Evolutionary conservation across 2,888 invertebrate genomes (phyloP).

Genomic region (Bombyx huttoni): DNA sequence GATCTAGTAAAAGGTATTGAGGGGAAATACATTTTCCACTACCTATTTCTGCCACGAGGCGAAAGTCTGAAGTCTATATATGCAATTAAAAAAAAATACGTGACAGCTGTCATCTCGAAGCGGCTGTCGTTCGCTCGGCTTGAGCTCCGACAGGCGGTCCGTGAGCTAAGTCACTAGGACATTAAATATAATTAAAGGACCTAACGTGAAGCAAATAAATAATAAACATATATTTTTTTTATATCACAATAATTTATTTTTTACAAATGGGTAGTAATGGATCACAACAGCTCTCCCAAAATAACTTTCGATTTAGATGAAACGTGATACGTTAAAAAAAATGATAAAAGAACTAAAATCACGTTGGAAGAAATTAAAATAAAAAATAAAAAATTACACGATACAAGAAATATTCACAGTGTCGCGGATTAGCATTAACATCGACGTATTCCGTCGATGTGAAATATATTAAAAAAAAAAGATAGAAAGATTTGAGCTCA

Average conservation of each 20-base stretch:
- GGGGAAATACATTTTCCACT: too few relatives aligned
- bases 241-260: conserved; percentile 74
- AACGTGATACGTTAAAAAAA: conserved; percentile 34
- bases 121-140: too few relatives aligned
- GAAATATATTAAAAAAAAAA: conserved; percentile 21
- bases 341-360: conserved; percentile 23
- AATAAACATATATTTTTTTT: conserved; percentile 26
- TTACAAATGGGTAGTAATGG: conserved; percentile 64
- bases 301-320: conserved; percentile 47
- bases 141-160: too few relatives aligned
- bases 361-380: conserved; percentile 14
- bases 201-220: neutral
- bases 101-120: too few relatives aligned
- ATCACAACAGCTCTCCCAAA: conserved; percentile 64
- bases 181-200: too few relatives aligned
- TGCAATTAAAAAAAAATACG: too few relatives aligned
- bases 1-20: too few relatives aligned
- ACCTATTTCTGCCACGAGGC: too few relatives aligned
- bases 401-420: conserved; percentile 1
- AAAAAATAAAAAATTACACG: neutral
- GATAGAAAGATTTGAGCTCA: conserved; percentile 55
- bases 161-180: too few relatives aligned
- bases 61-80: too few relatives aligned
- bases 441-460: conserved; percentile 21
- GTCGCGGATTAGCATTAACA: conserved; percentile 1